Evolutionary conservation across 2,888 invertebrate genomes (phyloP), one percentile per base, ranked within the genome.

Genomic region (Eupithecia centaureata): DNA sequence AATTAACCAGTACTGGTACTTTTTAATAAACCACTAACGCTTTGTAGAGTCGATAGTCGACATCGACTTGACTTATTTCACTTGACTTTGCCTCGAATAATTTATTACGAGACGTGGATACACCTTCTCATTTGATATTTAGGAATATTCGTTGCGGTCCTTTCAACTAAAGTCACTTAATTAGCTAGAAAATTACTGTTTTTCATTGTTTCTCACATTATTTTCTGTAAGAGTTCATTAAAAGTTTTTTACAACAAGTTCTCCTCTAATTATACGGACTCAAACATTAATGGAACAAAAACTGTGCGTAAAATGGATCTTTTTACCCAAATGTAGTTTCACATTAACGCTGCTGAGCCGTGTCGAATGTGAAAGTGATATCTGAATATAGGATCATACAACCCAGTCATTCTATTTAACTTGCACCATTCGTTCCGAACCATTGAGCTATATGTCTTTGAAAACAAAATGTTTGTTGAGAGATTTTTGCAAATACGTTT

Each of bases 401-500:
- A 64, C 5, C 59, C 67, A 61, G 68, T 65, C 47, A 65, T 71
- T 66, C 67, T 67, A 61, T 66, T 61, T 35, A 56, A 63, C 63
- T 63, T 65, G 57, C 35, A 18, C 69, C 61, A 52, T 68, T 68
- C 67, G 65, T 70, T 64, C 68, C 70, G 22, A 70, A 61, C 66
- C 63, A 64, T 71, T 68, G 51, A 18, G 22, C 67, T 70, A 75
- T 80, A 88, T 90, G 89, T 73, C 76, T 63, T 63, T 74, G 47
- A 85, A 82, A 67, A 90, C 91, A 38, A 86, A 85, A 76, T 71
- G 63, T 67, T 78, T 91, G 57, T 75, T 92, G 5, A 82, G 75
- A 79, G 79, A 78, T 62, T 81, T 85, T 73, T 91, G 90, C 74
- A 87, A 81, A 77, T 90, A 84, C 73, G 87, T 88, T n/a, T 90